Conservation (phyloP, 2,888 invertebrate species). For the Lasioglossum malachurum region DNA sequence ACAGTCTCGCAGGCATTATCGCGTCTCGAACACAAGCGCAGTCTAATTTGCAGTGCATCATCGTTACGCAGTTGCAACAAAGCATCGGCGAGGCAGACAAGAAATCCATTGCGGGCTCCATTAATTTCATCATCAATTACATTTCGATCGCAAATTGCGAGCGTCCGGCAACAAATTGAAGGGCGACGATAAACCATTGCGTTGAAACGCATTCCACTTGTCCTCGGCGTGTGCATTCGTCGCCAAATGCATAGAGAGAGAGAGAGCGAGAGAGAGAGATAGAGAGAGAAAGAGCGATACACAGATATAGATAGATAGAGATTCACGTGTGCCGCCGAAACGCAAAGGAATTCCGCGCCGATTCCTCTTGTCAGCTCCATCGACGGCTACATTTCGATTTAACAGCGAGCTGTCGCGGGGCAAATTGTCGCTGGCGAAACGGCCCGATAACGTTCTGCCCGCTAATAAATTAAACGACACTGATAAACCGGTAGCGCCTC, state of each 20-base stretch:
- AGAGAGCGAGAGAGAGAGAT: not conserved
- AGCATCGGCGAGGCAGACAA: not conserved
- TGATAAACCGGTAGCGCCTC: constrained; percentile 70
- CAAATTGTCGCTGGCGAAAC: constrained; percentile 69
- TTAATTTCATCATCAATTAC: constrained; percentile 38
- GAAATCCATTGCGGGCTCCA: constrained; percentile 17
- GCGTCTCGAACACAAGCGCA: not conserved
- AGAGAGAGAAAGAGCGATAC: not conserved
- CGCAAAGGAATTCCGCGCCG: constrained; percentile 26
- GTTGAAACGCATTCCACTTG: constrained; percentile 11
- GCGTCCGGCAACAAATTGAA: constrained; percentile 31
- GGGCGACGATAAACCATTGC: constrained; percentile 31
- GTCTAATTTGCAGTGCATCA: not conserved
- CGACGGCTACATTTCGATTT: constrained; percentile 69
- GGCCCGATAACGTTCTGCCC: constrained; percentile 56
- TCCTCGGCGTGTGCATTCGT: not conserved
- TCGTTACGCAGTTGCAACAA: not conserved
- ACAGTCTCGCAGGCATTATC: not conserved
- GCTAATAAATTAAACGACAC: constrained; percentile 69
- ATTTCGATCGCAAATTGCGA: constrained; percentile 31
- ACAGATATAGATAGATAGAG: not conserved
- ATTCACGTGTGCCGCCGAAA: not conserved
- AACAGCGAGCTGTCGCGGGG: constrained; percentile 58
- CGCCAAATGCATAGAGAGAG: not conserved
- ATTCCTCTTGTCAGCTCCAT: constrained; percentile 46